Evolutionary conservation across 1,140 invertebrate genomes (phyloP), one percentile per base, ranked within the genome.

Genomic region (Trissolcus basalis): DNA sequence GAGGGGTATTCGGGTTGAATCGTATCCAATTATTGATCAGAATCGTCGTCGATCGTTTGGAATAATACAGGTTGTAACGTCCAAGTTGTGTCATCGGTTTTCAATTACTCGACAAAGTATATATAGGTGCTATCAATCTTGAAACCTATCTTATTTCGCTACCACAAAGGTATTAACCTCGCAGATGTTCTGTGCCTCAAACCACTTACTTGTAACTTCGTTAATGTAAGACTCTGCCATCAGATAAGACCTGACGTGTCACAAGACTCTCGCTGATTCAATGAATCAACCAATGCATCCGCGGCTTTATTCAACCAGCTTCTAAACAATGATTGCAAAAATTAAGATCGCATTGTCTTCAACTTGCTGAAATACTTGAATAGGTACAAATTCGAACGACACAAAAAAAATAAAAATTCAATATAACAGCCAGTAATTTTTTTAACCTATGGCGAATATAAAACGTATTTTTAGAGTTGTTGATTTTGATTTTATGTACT

Each of bases 91-190:
- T 60, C 74, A 82, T 81, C 67, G 78, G 69, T 80, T 82, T 81
- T 80, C 79, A 51, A 82, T 82, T 81, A 81, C 48, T 44, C 53
- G 54, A 41, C 64, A 77, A 77, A 76, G 55, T 73, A 73, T 59
- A 64, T 47, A 35, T 51, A 27, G 39, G 1, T 27, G 41, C 39
- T 59, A 72, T 64, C 54, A 73, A 65, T 73, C 55, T 55, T 35
- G 41, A 60, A 49, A 36, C 70, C 14, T 48, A 59, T 39, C 69
- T 50, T 64, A 64, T 47, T 45, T 50, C 11, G 58, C 15, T 35
- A 58, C 47, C 59, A 63, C 68, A 63, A 65, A 48, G 43, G 51
- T 41, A 58, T 73, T 73, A 73, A 65, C 54, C 61, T 60, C 59
- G 14, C 27, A 59, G 45, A 64, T 47, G 36, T 33, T 60, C 55